phyloP scores from a whole-genome alignment of 2,797 vertebrate genomes.

The Huso huso region DNA sequence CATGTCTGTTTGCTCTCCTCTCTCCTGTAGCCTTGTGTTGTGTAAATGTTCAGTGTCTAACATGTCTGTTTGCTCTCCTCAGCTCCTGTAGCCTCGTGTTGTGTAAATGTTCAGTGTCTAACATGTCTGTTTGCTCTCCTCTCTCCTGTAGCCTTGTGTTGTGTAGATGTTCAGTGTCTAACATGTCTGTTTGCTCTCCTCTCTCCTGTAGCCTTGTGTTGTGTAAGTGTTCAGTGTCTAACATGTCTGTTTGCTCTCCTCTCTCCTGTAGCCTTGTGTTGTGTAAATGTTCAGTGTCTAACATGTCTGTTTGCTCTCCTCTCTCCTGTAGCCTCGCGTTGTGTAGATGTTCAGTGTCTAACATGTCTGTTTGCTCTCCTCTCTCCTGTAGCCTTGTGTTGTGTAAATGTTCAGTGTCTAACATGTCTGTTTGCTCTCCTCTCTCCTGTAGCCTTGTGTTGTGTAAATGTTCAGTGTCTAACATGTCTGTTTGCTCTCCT shows the following conservation, averaged over 20 bases:
- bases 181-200: constrained; percentile 13
- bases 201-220: constrained; percentile 60
- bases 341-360: constrained; percentile 29
- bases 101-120: constrained; percentile 29
- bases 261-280: constrained; percentile 60
- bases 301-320: constrained; percentile 13
- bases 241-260: constrained; percentile 13
- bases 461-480: neutral
- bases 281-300: constrained; percentile 29
- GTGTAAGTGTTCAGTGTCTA: constrained; percentile 27
- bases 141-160: constrained; percentile 60
- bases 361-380: constrained; percentile 13
- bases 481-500: constrained; percentile 13
- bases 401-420: constrained; percentile 32
- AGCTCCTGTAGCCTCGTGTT: constrained; percentile 63
- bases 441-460: constrained; percentile 43
- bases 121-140: constrained; percentile 13
- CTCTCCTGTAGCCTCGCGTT: constrained; percentile 60
- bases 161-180: constrained; percentile 29
- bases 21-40: constrained; percentile 63
- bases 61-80: constrained; percentile 14
- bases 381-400: constrained; percentile 60
- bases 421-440: constrained; percentile 9
- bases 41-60: constrained; percentile 13
- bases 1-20: constrained; percentile 14